These are phyloP conservation scores for Myathropa florea DNA, from an alignment of 2,888 invertebrate species.

Conservation along the genomic window DNA sequence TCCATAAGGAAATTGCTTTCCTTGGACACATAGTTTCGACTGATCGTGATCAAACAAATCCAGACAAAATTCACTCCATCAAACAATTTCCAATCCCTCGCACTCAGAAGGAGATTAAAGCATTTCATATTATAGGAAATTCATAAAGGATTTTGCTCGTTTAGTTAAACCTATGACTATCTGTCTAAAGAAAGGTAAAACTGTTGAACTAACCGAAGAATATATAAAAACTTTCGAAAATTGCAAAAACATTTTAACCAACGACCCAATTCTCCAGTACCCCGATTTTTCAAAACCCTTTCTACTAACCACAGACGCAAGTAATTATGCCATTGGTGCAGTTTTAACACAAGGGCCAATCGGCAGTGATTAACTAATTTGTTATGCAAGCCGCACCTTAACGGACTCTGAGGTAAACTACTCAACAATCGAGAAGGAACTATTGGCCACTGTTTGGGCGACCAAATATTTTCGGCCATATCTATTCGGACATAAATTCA, in stretches of 20 bases:
- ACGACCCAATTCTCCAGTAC: not conserved
- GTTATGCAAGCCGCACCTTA: not conserved
- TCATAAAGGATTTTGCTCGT: too few relatives aligned
- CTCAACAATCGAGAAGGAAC: not conserved
- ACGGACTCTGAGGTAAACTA: not conserved
- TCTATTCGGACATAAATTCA: not conserved
- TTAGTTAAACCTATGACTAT: too few relatives aligned
- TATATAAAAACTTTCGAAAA: not conserved
- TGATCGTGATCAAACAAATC: not conserved
- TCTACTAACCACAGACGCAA: not conserved
- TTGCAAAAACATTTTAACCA: not conserved
- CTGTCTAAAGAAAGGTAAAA: too few relatives aligned
- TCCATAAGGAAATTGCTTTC: not conserved
- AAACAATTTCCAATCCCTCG: too few relatives aligned
- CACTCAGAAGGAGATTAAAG: too few relatives aligned
- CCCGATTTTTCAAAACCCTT: constrained; percentile 1
- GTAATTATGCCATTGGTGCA: not conserved
- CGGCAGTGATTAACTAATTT: not conserved
- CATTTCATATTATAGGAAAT: too few relatives aligned
- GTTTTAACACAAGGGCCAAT: not conserved
- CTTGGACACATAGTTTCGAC: not conserved
- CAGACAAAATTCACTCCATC: too few relatives aligned
- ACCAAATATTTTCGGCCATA: too few relatives aligned
- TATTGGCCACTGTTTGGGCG: not conserved
- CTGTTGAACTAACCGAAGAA: not conserved